Evolutionary conservation across 1,140 invertebrate species (phyloP).

Genomic region (Rhopalosiphum maidis): DNA sequence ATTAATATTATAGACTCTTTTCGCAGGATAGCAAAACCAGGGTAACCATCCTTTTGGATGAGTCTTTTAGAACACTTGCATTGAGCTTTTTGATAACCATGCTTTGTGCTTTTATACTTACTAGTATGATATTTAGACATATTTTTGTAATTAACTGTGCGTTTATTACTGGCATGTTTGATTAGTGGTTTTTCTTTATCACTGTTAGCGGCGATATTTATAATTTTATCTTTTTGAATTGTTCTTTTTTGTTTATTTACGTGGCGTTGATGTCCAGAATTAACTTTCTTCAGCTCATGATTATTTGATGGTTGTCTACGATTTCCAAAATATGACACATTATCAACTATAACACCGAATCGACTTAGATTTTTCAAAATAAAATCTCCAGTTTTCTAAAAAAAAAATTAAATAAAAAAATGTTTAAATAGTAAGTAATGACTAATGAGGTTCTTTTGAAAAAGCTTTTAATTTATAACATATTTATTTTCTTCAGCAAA

Average conservation of each 20-base stretch:
- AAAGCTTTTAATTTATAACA: too few species aligned
- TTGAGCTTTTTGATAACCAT: not conserved
- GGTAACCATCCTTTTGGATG: conserved; percentile 27
- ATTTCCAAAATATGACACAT: conserved; percentile 44
- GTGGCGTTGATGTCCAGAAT: not conserved
- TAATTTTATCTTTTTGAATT: not conserved
- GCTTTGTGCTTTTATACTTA: not conserved
- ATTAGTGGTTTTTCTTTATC: not conserved
- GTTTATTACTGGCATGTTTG: not conserved
- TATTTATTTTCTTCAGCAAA: too few species aligned
- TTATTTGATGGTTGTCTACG: not conserved
- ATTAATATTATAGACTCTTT: conserved; percentile 36
- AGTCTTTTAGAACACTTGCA: conserved; percentile 38
- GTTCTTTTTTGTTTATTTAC: conserved; percentile 41
- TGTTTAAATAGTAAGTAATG: not conserved
- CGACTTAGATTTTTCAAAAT: conserved; percentile 36
- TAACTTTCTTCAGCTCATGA: conserved; percentile 25
- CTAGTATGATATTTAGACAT: not conserved
- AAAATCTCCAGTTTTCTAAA: conserved; percentile 42
- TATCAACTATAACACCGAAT: conserved; percentile 50
- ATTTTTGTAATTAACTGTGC: not conserved
- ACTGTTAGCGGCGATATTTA: not conserved
- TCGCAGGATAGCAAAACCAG: not conserved
- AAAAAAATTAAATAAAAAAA: not conserved
- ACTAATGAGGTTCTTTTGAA: too few species aligned